Percentiles rank a stretch among this genome's conserved stretches.
Conservation (phyloP, 2,797 vertebrate species). For the Cryptoprocta ferox region DNA sequence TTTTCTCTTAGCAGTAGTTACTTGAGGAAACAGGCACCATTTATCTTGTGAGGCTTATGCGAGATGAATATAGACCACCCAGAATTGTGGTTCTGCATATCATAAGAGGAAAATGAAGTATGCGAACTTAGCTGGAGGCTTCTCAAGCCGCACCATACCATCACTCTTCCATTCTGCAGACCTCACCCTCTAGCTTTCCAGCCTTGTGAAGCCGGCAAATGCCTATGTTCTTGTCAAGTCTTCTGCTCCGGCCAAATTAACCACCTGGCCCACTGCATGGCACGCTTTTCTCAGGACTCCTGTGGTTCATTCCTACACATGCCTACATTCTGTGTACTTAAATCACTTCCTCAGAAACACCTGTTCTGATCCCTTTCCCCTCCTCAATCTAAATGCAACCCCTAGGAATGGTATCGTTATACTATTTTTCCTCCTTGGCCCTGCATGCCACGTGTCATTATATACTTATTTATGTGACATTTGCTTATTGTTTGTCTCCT, state of each 20-base stretch:
- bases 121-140: neutral
- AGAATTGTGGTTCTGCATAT: neutral
- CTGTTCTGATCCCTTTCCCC: neutral
- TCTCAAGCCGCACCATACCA: neutral
- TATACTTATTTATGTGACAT: neutral
- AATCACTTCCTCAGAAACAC: neutral
- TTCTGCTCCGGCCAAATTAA: neutral
- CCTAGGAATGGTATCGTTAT: neutral
- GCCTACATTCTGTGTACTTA: neutral
- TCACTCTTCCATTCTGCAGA: neutral
- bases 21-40: constrained; percentile 65
- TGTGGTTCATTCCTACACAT: rapidly evolving
- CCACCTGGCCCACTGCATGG: neutral
- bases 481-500: constrained; percentile 36
- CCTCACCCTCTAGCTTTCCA: neutral
- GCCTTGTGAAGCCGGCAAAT: neutral
- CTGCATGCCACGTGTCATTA: neutral
- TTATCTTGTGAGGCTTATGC: constrained; percentile 71
- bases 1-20: constrained; percentile 74
- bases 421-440: neutral
- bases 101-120: neutral
- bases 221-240: neutral
- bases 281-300: neutral
- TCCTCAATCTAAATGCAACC: neutral
- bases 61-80: constrained; percentile 72